Base-by-base conservation (phyloP, 2,888 invertebrate genomes). In the Candidula unifasciata region DNA sequence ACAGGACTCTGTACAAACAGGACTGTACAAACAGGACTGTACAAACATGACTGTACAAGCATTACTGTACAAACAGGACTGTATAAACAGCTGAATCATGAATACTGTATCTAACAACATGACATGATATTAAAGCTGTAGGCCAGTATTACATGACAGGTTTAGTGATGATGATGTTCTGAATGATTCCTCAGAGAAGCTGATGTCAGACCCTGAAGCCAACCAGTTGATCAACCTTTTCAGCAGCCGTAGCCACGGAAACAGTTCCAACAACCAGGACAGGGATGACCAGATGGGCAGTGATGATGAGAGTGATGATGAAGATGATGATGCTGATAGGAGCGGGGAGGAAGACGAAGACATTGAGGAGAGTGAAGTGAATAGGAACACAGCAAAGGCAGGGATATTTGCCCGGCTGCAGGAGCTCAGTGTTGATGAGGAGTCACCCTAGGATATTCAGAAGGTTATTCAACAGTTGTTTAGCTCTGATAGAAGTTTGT, bases 211-310 rank as follows among this genome's bases (percentile, higher is more conserved):
- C 92, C 94, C 95, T 0, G 90, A 90, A 52, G 90, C 91, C 13
- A 69, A 81, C 33, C 96, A 96, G 86, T 93, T 96, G 0, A 95
- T 95, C 88, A 95, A 95, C 88, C 95, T 96, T 0, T 95, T 82
- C 84, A 16, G 84, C 71, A n/a, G 87, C 87, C 81, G 85, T 82
- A 8, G 87, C 87, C 71, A 80, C 80, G 35, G 35, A 80, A 37
- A 76, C 87, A 6, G 74, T 74, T 57, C 44, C 10, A 74, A 27
- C n/a, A 24, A 37, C 5, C 3, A 35, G 1, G 76, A 76, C 2
- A 21, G 44, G n/a, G 44, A 33, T 21, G 52, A 35, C 18, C 3
- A 37, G n/a, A 52, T 66, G n/a, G 30, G 74, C 3, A 76, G 74
- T 10, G 57, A 52, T 66, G 82, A 74, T 13, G 64, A 35, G 18